Conservation (phyloP, 2,888 invertebrate species). For the Pandemis corylana region DNA sequence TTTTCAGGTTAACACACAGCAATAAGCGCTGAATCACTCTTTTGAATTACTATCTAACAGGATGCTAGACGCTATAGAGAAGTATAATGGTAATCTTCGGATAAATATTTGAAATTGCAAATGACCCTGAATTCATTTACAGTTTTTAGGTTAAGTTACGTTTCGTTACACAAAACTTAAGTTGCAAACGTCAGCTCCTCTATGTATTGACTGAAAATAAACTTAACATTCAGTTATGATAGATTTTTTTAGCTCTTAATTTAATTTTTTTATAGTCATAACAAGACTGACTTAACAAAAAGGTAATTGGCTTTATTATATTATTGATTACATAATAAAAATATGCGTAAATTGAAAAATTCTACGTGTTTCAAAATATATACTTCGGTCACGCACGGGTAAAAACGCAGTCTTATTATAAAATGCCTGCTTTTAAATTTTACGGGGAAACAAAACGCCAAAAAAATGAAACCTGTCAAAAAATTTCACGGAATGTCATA, state of each 20-base stretch:
- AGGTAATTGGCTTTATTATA: no score
- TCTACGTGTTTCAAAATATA: background rate
- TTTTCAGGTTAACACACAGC: constrained; percentile 48
- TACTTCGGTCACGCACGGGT: constrained; percentile 4
- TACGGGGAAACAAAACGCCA: background rate
- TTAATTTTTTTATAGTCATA: no score
- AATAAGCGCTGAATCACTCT: constrained; percentile 48
- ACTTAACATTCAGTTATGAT: background rate
- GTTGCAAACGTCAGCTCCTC: background rate
- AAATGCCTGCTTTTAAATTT: background rate
- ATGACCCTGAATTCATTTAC: constrained; percentile 37
- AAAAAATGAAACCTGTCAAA: background rate
- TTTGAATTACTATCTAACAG: constrained; percentile 14
- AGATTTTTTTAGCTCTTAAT: no score
- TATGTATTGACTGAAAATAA: background rate
- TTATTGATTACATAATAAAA: background rate
- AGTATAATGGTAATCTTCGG: constrained; percentile 32
- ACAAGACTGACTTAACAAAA: no score
- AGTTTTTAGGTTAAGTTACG: constrained; percentile 38
- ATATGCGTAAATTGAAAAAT: constrained; percentile 9
- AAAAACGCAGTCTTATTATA: constrained; percentile 2
- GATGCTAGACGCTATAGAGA: constrained; percentile 10
- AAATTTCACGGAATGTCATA: background rate
- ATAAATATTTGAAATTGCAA: constrained; percentile 38
- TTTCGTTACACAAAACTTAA: constrained; percentile 34